phyloP scores from a whole-genome alignment of 1,140 invertebrate species.

The Drosophila dunni region DNA sequence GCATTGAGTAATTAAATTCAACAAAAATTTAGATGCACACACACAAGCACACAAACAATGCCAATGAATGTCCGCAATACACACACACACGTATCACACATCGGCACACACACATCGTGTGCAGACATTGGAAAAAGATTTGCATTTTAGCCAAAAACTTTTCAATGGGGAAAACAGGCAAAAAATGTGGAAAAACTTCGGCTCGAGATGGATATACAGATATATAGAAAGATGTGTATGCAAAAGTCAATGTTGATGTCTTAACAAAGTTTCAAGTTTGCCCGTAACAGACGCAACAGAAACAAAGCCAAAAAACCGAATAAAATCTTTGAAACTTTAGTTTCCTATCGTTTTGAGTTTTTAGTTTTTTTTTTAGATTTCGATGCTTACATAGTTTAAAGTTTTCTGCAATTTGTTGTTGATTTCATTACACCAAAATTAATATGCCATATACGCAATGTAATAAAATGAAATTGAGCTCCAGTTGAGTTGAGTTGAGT shows the following conservation, averaged over 20 bases:
- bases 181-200: background rate
- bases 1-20: slow-evolving; percentile 55
- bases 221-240: background rate
- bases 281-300: slow-evolving; percentile 9
- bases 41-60: slow-evolving; percentile 44
- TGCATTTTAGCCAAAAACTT: slow-evolving; percentile 44
- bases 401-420: slow-evolving; percentile 35
- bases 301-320: slow-evolving; percentile 26
- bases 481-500: slow-evolving; percentile 13
- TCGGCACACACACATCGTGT: slow-evolving; percentile 17
- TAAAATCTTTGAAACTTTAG: slow-evolving; percentile 43
- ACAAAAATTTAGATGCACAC: slow-evolving; percentile 65
- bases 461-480: slow-evolving; percentile 69
- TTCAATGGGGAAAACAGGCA: background rate
- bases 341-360: slow-evolving; percentile 28
- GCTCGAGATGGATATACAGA: background rate
- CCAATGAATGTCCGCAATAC: background rate
- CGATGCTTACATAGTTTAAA: slow-evolving; percentile 32
- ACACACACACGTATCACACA: slow-evolving; percentile 14
- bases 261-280: slow-evolving; percentile 36
- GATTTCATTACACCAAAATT: slow-evolving; percentile 48
- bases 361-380: background rate
- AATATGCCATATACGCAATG: slow-evolving; percentile 50
- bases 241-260: slow-evolving; percentile 19
- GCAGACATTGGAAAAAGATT: slow-evolving; percentile 47